Conservation (phyloP, 2,797 vertebrate genomes). For the Apogon hyalosoma region DNA sequence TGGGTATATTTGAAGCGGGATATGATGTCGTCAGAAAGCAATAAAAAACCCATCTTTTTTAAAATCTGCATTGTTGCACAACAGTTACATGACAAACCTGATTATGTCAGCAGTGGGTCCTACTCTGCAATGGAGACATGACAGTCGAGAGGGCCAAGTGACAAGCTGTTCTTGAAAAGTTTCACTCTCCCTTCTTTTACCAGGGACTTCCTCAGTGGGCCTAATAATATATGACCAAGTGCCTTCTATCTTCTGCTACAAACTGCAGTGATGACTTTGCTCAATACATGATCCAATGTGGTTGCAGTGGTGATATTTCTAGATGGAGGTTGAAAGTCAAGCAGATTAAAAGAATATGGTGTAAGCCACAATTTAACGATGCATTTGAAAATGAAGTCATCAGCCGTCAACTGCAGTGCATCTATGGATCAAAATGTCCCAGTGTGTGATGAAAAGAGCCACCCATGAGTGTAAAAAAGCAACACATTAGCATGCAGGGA, state of each 20-base stretch:
- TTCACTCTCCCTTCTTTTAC: too few species aligned
- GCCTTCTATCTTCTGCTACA: constrained; percentile 16
- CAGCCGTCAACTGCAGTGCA: constrained; percentile 4
- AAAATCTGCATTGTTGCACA: too few species aligned
- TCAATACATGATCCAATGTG: not conserved
- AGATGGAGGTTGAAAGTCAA: constrained; percentile 52
- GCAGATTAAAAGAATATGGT: constrained; percentile 60
- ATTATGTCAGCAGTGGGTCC: too few species aligned
- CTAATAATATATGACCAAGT: constrained; percentile 2
- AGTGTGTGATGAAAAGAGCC: constrained; percentile 16
- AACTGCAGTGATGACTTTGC: constrained; percentile 9
- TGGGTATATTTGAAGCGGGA: too few species aligned
- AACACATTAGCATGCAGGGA: constrained; percentile 15
- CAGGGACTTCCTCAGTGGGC: not conserved
- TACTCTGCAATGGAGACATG: too few species aligned
- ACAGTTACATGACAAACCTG: too few species aligned
- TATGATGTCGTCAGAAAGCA: too few species aligned
- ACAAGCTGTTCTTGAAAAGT: too few species aligned
- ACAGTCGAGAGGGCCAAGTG: too few species aligned
- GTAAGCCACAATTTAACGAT: constrained; percentile 40
- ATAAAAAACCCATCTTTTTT: too few species aligned
- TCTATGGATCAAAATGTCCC: constrained; percentile 36
- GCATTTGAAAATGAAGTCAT: constrained; percentile 15
- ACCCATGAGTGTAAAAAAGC: constrained; percentile 11
- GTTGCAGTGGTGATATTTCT: constrained; percentile 27